These are phyloP conservation scores for Netelia virgata DNA, from an alignment of 2,888 invertebrate species.

Conservation along the genomic window DNA sequence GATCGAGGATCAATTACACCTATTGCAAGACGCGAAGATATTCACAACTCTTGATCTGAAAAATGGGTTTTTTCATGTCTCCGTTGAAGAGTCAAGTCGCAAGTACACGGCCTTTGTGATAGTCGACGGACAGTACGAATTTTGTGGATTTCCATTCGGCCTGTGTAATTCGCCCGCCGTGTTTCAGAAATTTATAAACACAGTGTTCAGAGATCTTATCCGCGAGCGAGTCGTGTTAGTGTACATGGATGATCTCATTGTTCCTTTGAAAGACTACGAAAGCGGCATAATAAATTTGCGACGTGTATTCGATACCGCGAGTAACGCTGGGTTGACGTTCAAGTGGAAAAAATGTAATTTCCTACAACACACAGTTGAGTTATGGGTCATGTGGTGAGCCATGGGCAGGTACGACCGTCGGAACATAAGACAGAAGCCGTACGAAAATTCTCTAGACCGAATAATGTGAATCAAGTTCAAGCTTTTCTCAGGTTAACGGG, in stretches of 20 bases:
- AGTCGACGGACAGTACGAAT: conserved; percentile 46
- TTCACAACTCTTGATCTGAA: neutral
- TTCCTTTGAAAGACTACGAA: conserved; percentile 22
- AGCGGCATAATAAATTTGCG: no score
- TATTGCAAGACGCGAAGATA: neutral
- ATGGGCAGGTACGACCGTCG: conserved; percentile 17
- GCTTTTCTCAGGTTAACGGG: conserved; percentile 65
- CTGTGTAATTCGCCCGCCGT: conserved; percentile 64
- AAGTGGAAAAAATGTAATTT: conserved; percentile 52
- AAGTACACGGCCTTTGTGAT: neutral
- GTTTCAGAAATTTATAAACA: conserved; percentile 58
- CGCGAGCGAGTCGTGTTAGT: conserved; percentile 33
- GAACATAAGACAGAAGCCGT: conserved; percentile 63
- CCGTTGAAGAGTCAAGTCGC: neutral
- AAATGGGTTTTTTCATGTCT: neutral
- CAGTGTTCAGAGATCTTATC: conserved; percentile 37
- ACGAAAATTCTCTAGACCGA: conserved; percentile 59
- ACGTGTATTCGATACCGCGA: conserved; percentile 31
- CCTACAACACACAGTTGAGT: conserved; percentile 14
- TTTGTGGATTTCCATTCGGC: conserved; percentile 65
- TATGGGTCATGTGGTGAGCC: conserved; percentile 18
- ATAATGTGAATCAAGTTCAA: conserved; percentile 53
- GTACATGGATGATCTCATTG: conserved; percentile 60
- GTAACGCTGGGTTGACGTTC: conserved; percentile 19
- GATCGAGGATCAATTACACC: neutral